Evolutionary conservation across 2,797 vertebrate genomes (phyloP).

Genomic region (Pipistrellus pipistrellus): DNA sequence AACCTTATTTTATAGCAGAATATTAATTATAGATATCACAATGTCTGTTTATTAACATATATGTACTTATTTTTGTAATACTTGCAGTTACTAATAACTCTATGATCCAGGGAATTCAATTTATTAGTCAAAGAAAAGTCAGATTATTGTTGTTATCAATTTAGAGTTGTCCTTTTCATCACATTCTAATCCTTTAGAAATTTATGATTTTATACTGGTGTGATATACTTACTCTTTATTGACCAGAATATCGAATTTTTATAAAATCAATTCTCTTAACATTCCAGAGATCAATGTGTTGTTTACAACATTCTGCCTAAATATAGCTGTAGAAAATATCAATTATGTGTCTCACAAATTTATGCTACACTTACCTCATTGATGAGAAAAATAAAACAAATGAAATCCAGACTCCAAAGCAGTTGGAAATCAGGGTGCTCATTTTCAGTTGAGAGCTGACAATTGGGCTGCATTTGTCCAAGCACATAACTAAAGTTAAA

Average conservation of each 20-base stretch:
- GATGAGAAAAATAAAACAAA: slow-evolving; percentile 80
- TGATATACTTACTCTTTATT: not conserved
- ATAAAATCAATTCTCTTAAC: slow-evolving; percentile 8
- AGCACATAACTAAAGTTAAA: slow-evolving; percentile 78
- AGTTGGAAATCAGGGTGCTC: slow-evolving; percentile 72
- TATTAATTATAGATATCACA: not conserved
- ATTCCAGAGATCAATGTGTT: not conserved
- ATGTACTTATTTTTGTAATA: not conserved
- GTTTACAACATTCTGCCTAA: slow-evolving; percentile 55
- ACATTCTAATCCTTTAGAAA: slow-evolving; percentile 48
- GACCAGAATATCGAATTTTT: not conserved
- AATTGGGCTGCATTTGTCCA: slow-evolving; percentile 77
- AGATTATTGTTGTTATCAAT: not conserved
- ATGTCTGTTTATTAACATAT: not conserved
- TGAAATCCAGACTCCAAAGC: slow-evolving; percentile 51
- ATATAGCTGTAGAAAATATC: slow-evolving; percentile 59
- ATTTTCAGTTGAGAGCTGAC: slow-evolving; percentile 82
- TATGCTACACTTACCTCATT: slow-evolving; percentile 71
- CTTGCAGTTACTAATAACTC: not conserved
- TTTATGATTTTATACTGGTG: not conserved
- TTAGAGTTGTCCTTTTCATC: not conserved
- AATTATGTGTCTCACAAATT: slow-evolving; percentile 74
- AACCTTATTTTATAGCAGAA: not conserved
- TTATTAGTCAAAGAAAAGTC: slow-evolving; percentile 10
- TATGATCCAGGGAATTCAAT: not conserved